Conservation (phyloP, 2,888 invertebrate species). For the Caenorhabditis becei region DNA sequence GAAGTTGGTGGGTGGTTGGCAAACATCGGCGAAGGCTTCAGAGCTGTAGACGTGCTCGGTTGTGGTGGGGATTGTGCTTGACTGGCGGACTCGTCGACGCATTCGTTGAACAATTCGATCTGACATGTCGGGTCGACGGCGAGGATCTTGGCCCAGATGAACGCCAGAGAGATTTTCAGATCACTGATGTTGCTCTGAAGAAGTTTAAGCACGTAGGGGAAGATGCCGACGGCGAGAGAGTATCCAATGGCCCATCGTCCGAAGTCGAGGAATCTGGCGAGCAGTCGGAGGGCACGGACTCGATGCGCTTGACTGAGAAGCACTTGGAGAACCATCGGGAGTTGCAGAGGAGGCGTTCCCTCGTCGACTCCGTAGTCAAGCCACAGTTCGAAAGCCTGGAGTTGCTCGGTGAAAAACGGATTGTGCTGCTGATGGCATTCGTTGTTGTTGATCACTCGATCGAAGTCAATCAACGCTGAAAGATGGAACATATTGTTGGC, state of each 20-base stretch:
- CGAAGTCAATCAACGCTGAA: slow-evolving; percentile 53
- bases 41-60: neutral
- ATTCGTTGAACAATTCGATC: slow-evolving; percentile 86
- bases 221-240: slow-evolving; percentile 95
- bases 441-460: slow-evolving; percentile 33
- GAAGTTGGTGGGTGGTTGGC: slow-evolving; percentile 33
- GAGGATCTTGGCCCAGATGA: slow-evolving; percentile 97
- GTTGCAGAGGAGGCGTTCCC: slow-evolving; percentile 92
- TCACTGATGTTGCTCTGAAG: slow-evolving; percentile 89
- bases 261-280: slow-evolving; percentile 94
- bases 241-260: slow-evolving; percentile 92
- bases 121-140: slow-evolving; percentile 97
- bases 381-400: slow-evolving; percentile 96
- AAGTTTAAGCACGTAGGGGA: slow-evolving; percentile 95
- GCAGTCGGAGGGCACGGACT: slow-evolving; percentile 92
- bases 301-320: slow-evolving; percentile 87
- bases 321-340: slow-evolving; percentile 96
- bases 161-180: slow-evolving; percentile 92
- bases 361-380: slow-evolving; percentile 88
- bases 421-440: slow-evolving; percentile 83
- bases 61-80: slow-evolving; percentile 24
- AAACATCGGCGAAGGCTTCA: slow-evolving; percentile 36
- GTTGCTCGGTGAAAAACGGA: slow-evolving; percentile 96
- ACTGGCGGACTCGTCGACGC: slow-evolving; percentile 29
- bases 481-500: neutral